Evolutionary conservation across 1,140 invertebrate species (phyloP), one percentile per base, ranked within the genome.

Genomic region (Glossosoma conforme): DNA sequence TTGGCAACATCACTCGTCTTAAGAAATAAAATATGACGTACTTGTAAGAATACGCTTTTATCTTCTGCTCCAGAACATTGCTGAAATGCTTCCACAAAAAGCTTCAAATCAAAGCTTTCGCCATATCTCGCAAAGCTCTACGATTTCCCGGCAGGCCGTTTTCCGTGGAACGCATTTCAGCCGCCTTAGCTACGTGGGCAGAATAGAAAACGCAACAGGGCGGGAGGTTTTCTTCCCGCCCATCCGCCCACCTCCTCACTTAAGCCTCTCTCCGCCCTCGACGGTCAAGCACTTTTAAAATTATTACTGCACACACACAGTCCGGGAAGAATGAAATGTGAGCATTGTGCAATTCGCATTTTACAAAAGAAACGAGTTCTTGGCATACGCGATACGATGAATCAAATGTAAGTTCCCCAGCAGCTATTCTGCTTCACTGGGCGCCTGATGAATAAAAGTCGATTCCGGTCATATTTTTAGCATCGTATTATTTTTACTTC

Each of bases 141-240:
- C 51, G 44, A 33, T 49, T 36, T 22, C 44, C 35, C 19, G 44
- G 50, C 49, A 52, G 41, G 38, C 55, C 55, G 44, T 57, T 48
- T 49, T 51, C 45, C 46, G 46, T 50, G 36, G 56, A 47, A 58
- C 56, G 51, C 56, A 54, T 58, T 58, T 58, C 56, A 43, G 51
- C 51, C 46, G 51, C 50, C 56, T 52, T 43, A 43, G 35, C 33
- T 58, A 58, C 56, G 50, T 58, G 56, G 46, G 28, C 21, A 33
- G 56, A 58, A 58, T 58, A 46, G 46, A 42, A 58, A 56, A 52
- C 50, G 54, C 54, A 56, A 52, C 54, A 56, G 54, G 48, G 36
- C 18, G 28, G 35, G 40, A 13, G 25, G 13, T 2, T 18, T 13
- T 15, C 38, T 22, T 24, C 38, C 17, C 28, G 13, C 41, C 13